phyloP scores from a whole-genome alignment of 2,797 vertebrate species.

The Pterois miles region DNA sequence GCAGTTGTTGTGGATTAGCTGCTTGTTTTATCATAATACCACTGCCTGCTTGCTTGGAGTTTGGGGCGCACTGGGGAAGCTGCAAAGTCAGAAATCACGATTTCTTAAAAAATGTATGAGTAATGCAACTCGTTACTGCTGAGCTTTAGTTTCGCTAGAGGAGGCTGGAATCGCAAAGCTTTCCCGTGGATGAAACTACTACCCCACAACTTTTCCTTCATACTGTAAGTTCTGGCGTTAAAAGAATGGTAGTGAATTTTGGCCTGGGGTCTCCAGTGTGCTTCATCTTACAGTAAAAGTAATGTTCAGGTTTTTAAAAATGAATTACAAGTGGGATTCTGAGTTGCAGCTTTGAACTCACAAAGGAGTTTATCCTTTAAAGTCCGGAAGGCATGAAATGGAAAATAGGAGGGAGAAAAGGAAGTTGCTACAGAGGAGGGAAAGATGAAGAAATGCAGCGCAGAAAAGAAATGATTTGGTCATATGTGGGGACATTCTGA shows the following conservation, averaged over 20 bases:
- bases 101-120: slow-evolving; percentile 54
- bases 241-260: neutral
- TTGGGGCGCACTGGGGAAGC: slow-evolving; percentile 44
- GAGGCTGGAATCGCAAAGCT: slow-evolving; percentile 11
- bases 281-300: neutral
- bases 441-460: neutral
- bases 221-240: neutral
- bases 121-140: slow-evolving; percentile 39
- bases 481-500: neutral
- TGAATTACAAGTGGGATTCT: neutral
- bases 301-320: neutral
- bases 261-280: neutral
- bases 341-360: neutral
- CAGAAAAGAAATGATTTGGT: neutral
- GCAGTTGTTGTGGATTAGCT: slow-evolving; percentile 76
- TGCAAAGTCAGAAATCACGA: slow-evolving; percentile 53
- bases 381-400: neutral
- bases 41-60: slow-evolving; percentile 54
- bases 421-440: neutral
- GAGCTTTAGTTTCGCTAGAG: slow-evolving; percentile 31
- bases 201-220: neutral
- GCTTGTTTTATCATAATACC: slow-evolving; percentile 71
- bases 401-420: neutral
- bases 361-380: neutral
- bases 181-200: slow-evolving; percentile 16